Conservation (phyloP, 2,797 vertebrate species). For the Urosaurus nigricauda region DNA sequence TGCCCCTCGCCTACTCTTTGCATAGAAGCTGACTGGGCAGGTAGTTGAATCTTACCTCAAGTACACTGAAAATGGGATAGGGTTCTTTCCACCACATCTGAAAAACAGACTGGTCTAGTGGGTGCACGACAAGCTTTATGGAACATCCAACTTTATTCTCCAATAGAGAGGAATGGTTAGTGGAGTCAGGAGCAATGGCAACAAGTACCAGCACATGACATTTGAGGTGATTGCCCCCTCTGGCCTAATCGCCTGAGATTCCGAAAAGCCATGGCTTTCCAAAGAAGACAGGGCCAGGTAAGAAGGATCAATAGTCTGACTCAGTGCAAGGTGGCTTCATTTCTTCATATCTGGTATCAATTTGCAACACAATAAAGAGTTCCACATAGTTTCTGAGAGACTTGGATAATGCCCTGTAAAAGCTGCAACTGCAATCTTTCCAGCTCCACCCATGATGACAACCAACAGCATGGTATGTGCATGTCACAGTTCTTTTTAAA, state of each 20-base stretch:
- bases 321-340: background rate
- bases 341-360: background rate
- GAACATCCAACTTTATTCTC: background rate
- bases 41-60: too few relatives aligned
- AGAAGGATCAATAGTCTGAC: background rate
- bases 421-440: background rate
- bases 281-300: too few relatives aligned
- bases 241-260: background rate
- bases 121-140: background rate
- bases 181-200: background rate
- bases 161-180: background rate
- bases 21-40: background rate
- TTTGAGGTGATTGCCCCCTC: background rate
- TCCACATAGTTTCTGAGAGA: slow-evolving; percentile 7
- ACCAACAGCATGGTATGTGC: background rate
- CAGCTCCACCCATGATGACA: background rate
- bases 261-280: background rate
- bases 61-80: background rate
- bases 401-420: background rate
- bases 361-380: background rate
- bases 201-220: background rate
- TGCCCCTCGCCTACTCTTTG: background rate
- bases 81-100: background rate
- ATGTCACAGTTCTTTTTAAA: background rate
- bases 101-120: background rate